These are phyloP conservation scores for Cyclura pinguis DNA, from an alignment of 2,797 vertebrate species.

Conservation along the genomic window DNA sequence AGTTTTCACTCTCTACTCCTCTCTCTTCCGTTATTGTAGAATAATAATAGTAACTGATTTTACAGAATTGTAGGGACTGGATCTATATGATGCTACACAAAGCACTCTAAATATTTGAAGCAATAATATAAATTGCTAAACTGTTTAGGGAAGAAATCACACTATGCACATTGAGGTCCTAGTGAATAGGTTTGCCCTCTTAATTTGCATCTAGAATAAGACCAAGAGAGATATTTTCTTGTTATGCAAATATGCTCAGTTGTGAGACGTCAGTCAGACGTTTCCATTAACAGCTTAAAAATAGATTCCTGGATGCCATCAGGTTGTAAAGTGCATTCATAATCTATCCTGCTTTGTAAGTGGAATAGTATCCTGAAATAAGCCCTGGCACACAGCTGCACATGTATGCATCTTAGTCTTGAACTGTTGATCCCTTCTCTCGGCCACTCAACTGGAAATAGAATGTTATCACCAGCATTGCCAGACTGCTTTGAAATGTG, in stretches of 20 bases:
- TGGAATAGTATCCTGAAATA: conserved; percentile 14
- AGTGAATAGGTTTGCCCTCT: conserved; percentile 24
- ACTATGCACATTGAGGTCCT: neutral
- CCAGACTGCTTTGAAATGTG: conserved; percentile 9
- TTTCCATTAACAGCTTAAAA: conserved; percentile 39
- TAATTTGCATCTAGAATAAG: conserved; percentile 37
- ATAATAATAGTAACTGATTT: neutral
- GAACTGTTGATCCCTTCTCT: conserved; percentile 28
- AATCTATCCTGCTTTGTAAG: conserved; percentile 12
- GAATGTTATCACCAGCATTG: conserved; percentile 12
- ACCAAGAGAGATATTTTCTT: conserved; percentile 20
- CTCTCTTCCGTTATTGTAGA: neutral
- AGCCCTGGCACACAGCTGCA: neutral
- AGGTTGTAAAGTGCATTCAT: conserved; percentile 17
- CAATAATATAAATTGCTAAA: neutral
- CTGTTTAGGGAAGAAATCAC: neutral
- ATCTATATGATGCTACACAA: neutral
- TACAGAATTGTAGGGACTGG: neutral
- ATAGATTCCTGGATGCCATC: conserved; percentile 1
- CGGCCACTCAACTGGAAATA: neutral
- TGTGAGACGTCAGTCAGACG: conserved; percentile 41
- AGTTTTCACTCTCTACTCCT: too few species aligned
- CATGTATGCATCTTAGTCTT: conserved; percentile 19
- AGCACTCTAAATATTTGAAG: neutral
- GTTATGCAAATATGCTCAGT: conserved; percentile 47